Conservation (phyloP, 2,888 invertebrate genomes). For the Dasypogon diadema region DNA sequence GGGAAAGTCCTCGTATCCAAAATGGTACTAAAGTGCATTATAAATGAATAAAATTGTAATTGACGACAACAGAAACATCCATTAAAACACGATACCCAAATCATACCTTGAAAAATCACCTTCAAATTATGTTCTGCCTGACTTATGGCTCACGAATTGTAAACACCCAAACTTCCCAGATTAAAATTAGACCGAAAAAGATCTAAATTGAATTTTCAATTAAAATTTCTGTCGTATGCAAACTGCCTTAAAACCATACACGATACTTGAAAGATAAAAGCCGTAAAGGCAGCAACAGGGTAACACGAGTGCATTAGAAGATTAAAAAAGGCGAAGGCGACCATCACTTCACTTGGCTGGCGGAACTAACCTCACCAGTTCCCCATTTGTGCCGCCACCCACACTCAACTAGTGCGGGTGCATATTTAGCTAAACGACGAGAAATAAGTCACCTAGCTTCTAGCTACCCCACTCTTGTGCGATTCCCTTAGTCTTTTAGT, state of each 20-base stretch:
- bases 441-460: slow-evolving; percentile 44
- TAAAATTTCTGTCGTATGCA: slow-evolving; percentile 42
- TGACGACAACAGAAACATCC: no score
- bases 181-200: slow-evolving; percentile 19
- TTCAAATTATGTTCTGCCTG: neutral
- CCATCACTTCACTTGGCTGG: slow-evolving; percentile 43
- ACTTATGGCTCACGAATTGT: neutral
- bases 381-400: slow-evolving; percentile 5
- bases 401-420: neutral
- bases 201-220: slow-evolving; percentile 44
- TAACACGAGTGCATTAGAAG: slow-evolving; percentile 57
- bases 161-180: slow-evolving; percentile 6
- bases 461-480: neutral
- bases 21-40: no score
- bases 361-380: slow-evolving; percentile 34
- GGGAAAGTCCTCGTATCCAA: no score
- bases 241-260: slow-evolving; percentile 22
- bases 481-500: neutral
- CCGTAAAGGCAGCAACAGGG: slow-evolving; percentile 40
- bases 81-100: no score
- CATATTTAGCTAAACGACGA: slow-evolving; percentile 51
- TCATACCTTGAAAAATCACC: neutral
- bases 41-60: no score
- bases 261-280: slow-evolving; percentile 46
- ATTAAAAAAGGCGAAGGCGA: slow-evolving; percentile 56